Base-by-base conservation (phyloP, 2,888 invertebrate genomes). In the Ditylenchus weischeri region DNA sequence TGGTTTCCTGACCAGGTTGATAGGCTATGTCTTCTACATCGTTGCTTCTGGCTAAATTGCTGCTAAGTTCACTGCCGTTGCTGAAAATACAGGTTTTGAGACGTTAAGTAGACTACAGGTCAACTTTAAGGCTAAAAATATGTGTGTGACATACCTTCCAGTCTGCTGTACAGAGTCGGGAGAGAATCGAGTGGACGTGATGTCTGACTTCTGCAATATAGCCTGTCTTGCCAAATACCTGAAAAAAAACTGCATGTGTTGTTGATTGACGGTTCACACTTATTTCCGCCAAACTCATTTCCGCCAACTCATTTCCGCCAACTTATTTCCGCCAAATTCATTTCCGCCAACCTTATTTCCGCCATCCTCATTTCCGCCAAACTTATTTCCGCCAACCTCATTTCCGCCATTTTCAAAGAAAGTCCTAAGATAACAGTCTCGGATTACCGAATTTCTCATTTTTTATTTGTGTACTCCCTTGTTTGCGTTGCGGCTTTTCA, bases 181-280 rank as follows among this genome's bases (percentile, higher is more conserved):
- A 54, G 15, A 54, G 2, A 54, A 54, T 15, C 54, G 21, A 23
- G 38, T 51, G 3, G 67, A 67, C 19, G 35, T 43, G 21, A 23
- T 50, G 68, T 71, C 72, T 21, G 63, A 29, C 6, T 75, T 65
- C 47, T 72, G 72, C 7, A 73, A 62, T 35, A 73, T 62, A 23
- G 73, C 73, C 47, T 75, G 73, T 21, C 73, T 65, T 23, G 75
- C 72, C 50, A 70, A 43, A 35, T 71, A 71, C 36, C 62, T 51
- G 5, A 54, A 51, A 43, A 6, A 15, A 43, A 38, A 38, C 11
- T 38, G 5, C 10, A 23, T 36, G n/a, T 36, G 18, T 43, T 36
- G 5, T 18, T 36, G 6, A 35, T n/a, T n/a, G n/a, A n/a, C n/a
- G n/a, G n/a, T n/a, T n/a, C n/a, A n/a, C n/a, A n/a, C n/a, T n/a